phyloP scores from a whole-genome alignment of 2,797 vertebrate species.

The Sebastes oblongus region DNA sequence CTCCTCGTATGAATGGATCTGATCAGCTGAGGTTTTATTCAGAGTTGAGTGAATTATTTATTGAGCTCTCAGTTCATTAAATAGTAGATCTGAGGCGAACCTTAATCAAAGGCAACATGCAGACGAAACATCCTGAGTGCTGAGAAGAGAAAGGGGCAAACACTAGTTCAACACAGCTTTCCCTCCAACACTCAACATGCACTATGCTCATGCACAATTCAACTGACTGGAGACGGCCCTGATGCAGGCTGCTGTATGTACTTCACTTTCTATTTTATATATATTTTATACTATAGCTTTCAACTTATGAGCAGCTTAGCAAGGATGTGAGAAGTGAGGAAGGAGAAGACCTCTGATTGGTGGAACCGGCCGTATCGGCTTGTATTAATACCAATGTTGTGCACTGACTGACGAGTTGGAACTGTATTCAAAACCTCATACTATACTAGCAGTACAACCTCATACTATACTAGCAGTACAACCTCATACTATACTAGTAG shows the following conservation, averaged over 20 bases:
- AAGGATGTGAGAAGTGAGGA: neutral
- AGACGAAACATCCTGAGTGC: conserved; percentile 62
- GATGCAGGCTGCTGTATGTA: neutral
- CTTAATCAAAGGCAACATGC: conserved; percentile 75
- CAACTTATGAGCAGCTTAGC: neutral
- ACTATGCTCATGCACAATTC: neutral
- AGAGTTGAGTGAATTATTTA: conserved; percentile 82
- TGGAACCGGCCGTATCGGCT: neutral
- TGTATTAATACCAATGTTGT: neutral
- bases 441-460: too few species aligned
- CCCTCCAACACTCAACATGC: neutral
- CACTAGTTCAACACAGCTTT: conserved; percentile 10
- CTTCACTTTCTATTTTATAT: neutral
- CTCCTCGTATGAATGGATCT: conserved; percentile 73
- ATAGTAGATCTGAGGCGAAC: conserved; percentile 70
- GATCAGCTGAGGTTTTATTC: conserved; percentile 75
- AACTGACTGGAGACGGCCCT: neutral
- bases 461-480: too few species aligned
- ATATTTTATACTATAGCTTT: neutral
- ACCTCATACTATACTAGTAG: too few species aligned
- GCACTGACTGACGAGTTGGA: neutral
- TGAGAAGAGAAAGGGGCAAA: conserved; percentile 33
- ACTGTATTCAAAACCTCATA: too few species aligned
- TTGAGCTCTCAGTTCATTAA: conserved; percentile 79
- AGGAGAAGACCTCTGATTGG: neutral